Percentiles rank a stretch among this genome's conserved stretches.
Conservation (phyloP, 53 echinoderm and acorn worm genomes). For the Echinometra lucunter region DNA sequence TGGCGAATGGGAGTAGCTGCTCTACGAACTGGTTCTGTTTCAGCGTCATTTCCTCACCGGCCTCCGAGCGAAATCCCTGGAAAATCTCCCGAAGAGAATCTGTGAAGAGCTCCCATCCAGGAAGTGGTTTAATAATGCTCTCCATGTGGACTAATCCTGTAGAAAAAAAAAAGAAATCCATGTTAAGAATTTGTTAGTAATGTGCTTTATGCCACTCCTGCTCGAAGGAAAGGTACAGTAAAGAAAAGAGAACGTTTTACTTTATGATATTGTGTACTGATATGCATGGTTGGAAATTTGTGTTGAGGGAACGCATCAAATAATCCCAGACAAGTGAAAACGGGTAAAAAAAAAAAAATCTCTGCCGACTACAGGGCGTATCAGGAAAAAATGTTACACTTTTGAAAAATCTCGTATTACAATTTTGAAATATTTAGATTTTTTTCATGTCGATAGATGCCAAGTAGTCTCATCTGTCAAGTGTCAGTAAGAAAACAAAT, state of each 20-base stretch:
- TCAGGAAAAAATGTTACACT: no score
- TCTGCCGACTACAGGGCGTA: no score
- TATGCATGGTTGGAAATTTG: neutral
- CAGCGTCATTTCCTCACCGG: slow-evolving; percentile 91
- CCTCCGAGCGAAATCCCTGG: slow-evolving; percentile 82
- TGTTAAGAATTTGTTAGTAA: neutral
- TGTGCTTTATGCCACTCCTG: neutral
- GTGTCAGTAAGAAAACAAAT: no score
- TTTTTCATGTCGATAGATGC: no score
- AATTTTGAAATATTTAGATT: no score
- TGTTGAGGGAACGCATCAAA: neutral
- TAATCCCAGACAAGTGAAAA: no score
- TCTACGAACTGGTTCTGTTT: slow-evolving; percentile 93
- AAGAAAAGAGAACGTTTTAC: neutral
- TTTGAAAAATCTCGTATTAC: no score
- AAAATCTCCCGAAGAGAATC: slow-evolving; percentile 76
- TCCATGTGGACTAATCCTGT: slow-evolving; percentile 68
- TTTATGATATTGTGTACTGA: neutral
- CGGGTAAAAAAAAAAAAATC: no score
- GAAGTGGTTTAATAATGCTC: slow-evolving; percentile 54
- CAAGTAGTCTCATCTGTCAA: no score
- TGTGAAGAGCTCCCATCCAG: slow-evolving; percentile 81
- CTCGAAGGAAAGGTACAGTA: no score
- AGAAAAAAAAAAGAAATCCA: neutral
- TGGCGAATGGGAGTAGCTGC: slow-evolving; percentile 76